Base-by-base conservation (phyloP, 35 echinoderm and acorn worm species). In the Hemicentrotus pulcherrimus region DNA sequence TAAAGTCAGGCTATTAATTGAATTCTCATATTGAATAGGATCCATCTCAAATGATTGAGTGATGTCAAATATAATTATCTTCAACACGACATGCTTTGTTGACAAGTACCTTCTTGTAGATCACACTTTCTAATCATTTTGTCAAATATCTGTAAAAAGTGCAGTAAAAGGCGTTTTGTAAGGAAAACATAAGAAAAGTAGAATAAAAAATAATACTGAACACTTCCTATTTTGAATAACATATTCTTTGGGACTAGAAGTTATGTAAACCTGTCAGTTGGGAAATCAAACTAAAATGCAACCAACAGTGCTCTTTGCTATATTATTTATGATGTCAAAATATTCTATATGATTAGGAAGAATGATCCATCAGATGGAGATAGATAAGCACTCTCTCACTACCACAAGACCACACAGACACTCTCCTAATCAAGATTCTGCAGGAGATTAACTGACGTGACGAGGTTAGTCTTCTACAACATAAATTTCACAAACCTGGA, bases 401-500 rank as follows among this genome's bases (percentile, higher is more conserved):
- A 11, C 11, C 50, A 55, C 50, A 55, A 55, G 50, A 86, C 32
- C 86, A 86, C 86, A 86, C 28, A 86, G 32, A 30, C 32, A 86
- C 9, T 86, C 86, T 86, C 22, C 24, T 31, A 31, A 30, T 86
- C 10, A 30, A 86, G 32, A 30, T 31, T 22, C 8, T 31, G 86
- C 28, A 11, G 28, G 28, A 13, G 32, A 86, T 33, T 19, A 86
- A 86, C 14, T 86, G 31, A 41, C 4, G 2, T 90, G 32, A 16
- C 32, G 9, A 41, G 31, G 32, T 5, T 28, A 78, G 19, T 22
- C 28, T 28, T 22, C 6, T n/a, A 55, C 6, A 18, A 78, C 22
- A 78, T 78, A 93, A 31, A 50, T 11, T 19, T 31, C 31, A 88
- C 96, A 96, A 94, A 98, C 97, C 98, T 98, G 97, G 97, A 94